These are phyloP conservation scores for Parnassius smintheus DNA, from an alignment of 2,888 invertebrate species.

Conservation along the genomic window DNA sequence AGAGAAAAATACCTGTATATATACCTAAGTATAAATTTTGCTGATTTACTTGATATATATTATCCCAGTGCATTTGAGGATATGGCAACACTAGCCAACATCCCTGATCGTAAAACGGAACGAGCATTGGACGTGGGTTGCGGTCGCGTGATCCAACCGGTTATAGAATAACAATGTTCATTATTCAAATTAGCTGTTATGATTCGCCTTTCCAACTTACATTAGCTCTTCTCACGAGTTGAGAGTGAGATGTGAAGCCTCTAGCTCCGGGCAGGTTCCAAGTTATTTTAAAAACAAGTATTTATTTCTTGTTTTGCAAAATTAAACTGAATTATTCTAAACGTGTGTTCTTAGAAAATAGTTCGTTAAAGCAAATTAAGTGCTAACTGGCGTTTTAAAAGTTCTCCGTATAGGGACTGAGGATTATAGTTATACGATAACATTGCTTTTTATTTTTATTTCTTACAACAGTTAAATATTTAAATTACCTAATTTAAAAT, in stretches of 20 bases:
- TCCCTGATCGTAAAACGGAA: constrained; percentile 51
- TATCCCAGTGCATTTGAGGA: constrained; percentile 22
- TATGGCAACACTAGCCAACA: constrained; percentile 46
- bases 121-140: constrained; percentile 29
- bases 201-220: constrained; percentile 44
- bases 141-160: constrained; percentile 69
- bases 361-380: background rate
- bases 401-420: too few species aligned
- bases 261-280: constrained; percentile 2
- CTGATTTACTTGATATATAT: background rate
- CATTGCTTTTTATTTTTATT: too few species aligned
- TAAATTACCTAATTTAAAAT: background rate
- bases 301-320: background rate
- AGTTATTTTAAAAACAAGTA: constrained; percentile 2
- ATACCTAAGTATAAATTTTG: too few species aligned
- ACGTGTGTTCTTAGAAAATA: background rate
- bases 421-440: too few species aligned
- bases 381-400: too few species aligned
- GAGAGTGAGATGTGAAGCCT: constrained; percentile 15
- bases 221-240: constrained; percentile 23
- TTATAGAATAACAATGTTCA: constrained; percentile 70
- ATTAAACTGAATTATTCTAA: constrained; percentile 1
- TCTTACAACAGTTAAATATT: too few species aligned
- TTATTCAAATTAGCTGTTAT: constrained; percentile 77
- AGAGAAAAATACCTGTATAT: too few species aligned